Conservation (phyloP, 2,797 vertebrate species). For the Setipinna tenuifilis region DNA sequence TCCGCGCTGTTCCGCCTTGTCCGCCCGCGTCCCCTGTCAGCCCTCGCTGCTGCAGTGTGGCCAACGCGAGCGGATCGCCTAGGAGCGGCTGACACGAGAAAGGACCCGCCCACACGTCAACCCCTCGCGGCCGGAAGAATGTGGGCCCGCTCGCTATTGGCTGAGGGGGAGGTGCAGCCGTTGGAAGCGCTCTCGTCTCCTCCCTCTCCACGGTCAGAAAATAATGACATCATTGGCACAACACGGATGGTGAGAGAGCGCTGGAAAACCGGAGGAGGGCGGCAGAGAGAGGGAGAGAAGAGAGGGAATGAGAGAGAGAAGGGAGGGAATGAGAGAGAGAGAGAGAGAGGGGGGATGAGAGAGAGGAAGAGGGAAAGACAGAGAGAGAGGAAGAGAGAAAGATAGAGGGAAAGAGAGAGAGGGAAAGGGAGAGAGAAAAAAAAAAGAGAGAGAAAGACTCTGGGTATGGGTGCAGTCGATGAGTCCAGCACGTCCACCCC, state of each 20-base stretch:
- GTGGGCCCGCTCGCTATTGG: slow-evolving; percentile 64
- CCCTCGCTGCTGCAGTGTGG: slow-evolving; percentile 57
- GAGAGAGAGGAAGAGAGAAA: neutral
- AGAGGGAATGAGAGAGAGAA: neutral
- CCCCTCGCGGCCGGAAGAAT: slow-evolving; percentile 51
- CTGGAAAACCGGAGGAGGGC: slow-evolving; percentile 12
- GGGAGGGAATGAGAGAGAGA: neutral
- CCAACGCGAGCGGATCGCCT: slow-evolving; percentile 46
- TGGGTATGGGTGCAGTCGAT: slow-evolving; percentile 26
- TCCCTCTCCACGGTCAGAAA: slow-evolving; percentile 63
- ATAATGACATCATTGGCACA: slow-evolving; percentile 72
- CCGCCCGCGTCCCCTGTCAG: slow-evolving; percentile 26
- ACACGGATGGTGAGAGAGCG: slow-evolving; percentile 44
- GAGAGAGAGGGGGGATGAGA: neutral
- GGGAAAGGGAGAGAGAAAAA: neutral
- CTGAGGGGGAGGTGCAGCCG: slow-evolving; percentile 55
- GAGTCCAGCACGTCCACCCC: no score
- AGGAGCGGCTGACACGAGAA: slow-evolving; percentile 45
- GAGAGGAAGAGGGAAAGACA: neutral
- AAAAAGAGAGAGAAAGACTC: neutral
- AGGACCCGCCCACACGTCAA: slow-evolving; percentile 64
- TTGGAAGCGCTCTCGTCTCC: slow-evolving; percentile 46
- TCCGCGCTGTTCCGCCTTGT: slow-evolving; percentile 35
- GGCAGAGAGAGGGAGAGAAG: neutral
- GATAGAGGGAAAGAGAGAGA: neutral